A percentile compares a stretch with the other conserved stretches of the same genome.
These are phyloP conservation scores for Leptinotarsa texana DNA, from an alignment of 1,140 invertebrate species.

Conservation along the genomic window DNA sequence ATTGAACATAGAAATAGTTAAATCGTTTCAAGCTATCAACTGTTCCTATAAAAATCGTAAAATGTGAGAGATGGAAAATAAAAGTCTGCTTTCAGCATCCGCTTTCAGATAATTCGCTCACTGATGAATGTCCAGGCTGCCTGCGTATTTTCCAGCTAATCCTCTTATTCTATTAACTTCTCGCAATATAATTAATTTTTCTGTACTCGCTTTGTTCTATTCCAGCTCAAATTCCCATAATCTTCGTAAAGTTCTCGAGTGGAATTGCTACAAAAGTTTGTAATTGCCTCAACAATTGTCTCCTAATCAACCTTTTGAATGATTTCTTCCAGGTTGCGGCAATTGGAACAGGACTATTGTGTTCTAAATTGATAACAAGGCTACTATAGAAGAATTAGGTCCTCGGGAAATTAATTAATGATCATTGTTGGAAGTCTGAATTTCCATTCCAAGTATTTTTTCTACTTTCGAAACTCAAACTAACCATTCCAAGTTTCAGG, in stretches of 20 bases:
- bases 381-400: not conserved
- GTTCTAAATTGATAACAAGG: not conserved
- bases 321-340: not conserved
- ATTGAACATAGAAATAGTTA: too few species aligned
- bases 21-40: too few species aligned
- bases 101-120: too few species aligned
- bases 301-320: not conserved
- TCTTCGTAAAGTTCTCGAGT: not conserved
- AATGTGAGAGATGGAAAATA: too few species aligned
- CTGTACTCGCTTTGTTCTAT: not conserved
- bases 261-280: constrained; percentile 1
- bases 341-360: not conserved
- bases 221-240: not conserved
- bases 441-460: too few species aligned
- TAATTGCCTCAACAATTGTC: constrained; percentile 10
- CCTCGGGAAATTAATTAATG: too few species aligned
- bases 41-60: too few species aligned
- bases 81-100: too few species aligned
- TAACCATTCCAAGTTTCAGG: too few species aligned
- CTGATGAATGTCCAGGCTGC: not conserved
- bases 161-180: not conserved
- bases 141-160: not conserved
- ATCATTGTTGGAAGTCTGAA: too few species aligned
- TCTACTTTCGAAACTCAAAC: too few species aligned
- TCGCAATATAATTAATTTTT: constrained; percentile 9